A percentile compares a stretch with the other conserved stretches of the same genome.
Conservation (phyloP, 92 coral and sea anemone genomes). For the Siderastrea siderea region DNA sequence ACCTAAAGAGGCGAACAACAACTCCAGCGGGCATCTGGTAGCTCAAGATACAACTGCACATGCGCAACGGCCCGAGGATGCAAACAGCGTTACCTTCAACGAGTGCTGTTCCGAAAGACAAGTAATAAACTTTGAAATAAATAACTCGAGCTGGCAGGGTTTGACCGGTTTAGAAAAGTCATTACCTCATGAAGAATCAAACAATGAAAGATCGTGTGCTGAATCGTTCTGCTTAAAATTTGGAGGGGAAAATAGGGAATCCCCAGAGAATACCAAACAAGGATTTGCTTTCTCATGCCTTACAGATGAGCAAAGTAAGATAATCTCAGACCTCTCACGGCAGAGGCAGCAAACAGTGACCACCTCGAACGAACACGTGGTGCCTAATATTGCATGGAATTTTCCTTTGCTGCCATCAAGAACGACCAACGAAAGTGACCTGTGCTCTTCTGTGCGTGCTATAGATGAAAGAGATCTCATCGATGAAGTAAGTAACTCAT, state of each 20-base stretch:
- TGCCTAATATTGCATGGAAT: not conserved
- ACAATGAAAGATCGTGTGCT: not conserved
- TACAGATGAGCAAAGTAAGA: not conserved
- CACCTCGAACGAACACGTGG: not conserved
- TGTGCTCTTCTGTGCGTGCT: slow-evolving; percentile 19
- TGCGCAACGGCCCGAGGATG: not conserved
- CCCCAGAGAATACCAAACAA: not conserved
- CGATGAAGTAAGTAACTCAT: slow-evolving; percentile 5
- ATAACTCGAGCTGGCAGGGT: not conserved
- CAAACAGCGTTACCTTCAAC: not conserved
- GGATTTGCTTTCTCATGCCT: not conserved
- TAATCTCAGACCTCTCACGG: not conserved
- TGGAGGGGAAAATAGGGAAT: not conserved
- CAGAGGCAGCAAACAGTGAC: not conserved
- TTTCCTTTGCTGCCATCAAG: slow-evolving; percentile 17
- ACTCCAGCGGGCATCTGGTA: not conserved
- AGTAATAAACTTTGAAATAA: not conserved
- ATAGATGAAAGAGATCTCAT: slow-evolving; percentile 23
- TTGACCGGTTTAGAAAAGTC: not conserved
- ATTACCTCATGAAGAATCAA: not conserved
- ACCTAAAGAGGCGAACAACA: not conserved
- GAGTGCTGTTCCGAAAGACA: not conserved
- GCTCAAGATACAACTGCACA: not conserved
- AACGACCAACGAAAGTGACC: not conserved
- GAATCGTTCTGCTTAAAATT: not conserved